phyloP scores from a whole-genome alignment of 1,140 invertebrate genomes.

The Polypedilum vanderplanki region DNA sequence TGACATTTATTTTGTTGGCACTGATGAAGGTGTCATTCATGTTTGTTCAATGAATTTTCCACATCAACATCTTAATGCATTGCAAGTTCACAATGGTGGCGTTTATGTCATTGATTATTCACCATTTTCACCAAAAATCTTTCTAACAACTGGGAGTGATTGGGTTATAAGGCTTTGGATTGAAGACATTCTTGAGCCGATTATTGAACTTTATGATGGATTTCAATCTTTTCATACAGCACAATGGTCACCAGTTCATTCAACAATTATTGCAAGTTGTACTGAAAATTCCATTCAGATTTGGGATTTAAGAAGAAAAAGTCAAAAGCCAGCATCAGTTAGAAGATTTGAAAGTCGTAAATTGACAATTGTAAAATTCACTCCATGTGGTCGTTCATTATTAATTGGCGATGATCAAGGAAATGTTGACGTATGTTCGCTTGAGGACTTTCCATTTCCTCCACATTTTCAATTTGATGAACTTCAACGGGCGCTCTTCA shows the following conservation, averaged over 20 bases:
- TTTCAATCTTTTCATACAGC: constrained; percentile 57
- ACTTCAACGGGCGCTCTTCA: constrained; percentile 52
- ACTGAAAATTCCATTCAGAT: constrained; percentile 61
- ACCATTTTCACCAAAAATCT: constrained; percentile 64
- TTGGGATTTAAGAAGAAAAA: constrained; percentile 64
- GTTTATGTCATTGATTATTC: constrained; percentile 72
- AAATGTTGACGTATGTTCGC: constrained; percentile 54
- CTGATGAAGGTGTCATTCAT: constrained; percentile 75
- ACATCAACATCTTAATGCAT: constrained; percentile 60
- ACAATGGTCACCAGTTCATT: constrained; percentile 72
- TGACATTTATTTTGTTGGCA: constrained; percentile 69
- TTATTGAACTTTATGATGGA: constrained; percentile 52
- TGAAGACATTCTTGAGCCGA: constrained; percentile 54
- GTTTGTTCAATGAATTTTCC: constrained; percentile 61
- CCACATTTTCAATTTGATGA: constrained; percentile 55
- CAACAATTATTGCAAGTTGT: constrained; percentile 71
- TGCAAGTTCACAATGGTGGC: constrained; percentile 69
- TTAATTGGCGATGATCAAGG: constrained; percentile 58
- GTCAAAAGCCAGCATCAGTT: constrained; percentile 54
- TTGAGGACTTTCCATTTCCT: constrained; percentile 60
- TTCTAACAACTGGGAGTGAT: constrained; percentile 77
- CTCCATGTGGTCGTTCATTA: constrained; percentile 56
- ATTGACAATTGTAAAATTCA: constrained; percentile 51
- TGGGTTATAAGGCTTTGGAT: constrained; percentile 72
- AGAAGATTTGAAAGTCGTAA: constrained; percentile 45